Percentiles rank a stretch among this genome's conserved stretches.
These are phyloP conservation scores for Drosophila fulvimacula DNA, from an alignment of 2,888 invertebrate species.

Conservation along the genomic window DNA sequence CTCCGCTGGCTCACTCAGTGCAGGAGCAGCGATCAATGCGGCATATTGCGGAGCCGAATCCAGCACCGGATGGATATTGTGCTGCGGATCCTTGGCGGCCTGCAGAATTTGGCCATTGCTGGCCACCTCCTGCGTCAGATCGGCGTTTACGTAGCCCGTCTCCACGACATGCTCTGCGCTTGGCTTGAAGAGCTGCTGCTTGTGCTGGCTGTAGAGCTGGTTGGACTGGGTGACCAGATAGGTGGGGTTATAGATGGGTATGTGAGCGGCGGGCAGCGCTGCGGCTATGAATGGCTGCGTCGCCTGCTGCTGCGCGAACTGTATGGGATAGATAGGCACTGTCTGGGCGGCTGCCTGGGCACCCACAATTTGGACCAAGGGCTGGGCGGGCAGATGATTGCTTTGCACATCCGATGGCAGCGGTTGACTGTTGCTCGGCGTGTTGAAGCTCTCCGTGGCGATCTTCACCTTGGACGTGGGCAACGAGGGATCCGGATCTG, in stretches of 20 bases:
- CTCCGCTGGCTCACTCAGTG: constrained; percentile 66
- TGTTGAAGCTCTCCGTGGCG: constrained; percentile 84
- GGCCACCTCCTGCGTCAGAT: constrained; percentile 83
- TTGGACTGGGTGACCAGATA: constrained; percentile 84
- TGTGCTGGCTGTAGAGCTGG: constrained; percentile 83
- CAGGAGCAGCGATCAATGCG: constrained; percentile 82
- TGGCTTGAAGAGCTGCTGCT: constrained; percentile 86
- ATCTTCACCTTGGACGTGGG: constrained; percentile 84
- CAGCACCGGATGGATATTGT: constrained; percentile 80
- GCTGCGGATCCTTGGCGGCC: constrained; percentile 80
- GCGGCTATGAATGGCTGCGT: constrained; percentile 83
- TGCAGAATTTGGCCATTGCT: constrained; percentile 84
- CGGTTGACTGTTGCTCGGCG: constrained; percentile 85
- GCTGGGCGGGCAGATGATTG: constrained; percentile 80
- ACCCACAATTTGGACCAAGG: constrained; percentile 82
- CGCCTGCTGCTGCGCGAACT: constrained; percentile 85
- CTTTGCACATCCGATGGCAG: constrained; percentile 82
- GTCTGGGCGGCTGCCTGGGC: constrained; percentile 85
- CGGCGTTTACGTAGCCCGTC: constrained; percentile 79
- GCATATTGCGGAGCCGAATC: constrained; percentile 82
- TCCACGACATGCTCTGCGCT: constrained; percentile 84
- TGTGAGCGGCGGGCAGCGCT: constrained; percentile 73
- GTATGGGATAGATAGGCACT: constrained; percentile 85
- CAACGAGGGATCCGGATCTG: constrained; percentile 86
- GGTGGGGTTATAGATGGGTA: constrained; percentile 84